Evolutionary conservation across 2,113 vertebrate species (phyloP), one percentile per base, ranked within the genome.

Genomic region (Trachemys scripta): DNA sequence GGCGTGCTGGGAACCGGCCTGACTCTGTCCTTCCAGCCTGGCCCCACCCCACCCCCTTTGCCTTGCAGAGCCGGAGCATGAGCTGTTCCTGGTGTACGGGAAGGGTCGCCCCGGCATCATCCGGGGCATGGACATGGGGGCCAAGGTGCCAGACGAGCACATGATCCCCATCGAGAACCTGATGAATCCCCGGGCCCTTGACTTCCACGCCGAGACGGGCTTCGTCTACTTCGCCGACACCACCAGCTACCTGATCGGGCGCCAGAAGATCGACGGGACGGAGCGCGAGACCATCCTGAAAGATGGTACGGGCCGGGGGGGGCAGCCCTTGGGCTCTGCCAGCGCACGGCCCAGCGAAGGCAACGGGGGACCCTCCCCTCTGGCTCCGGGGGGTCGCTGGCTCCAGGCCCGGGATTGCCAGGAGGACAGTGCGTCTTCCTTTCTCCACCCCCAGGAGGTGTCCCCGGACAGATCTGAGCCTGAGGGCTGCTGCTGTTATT

Each of bases 141-240:
- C 99, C 65, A 99, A 99, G 88, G 99, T 99, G 54, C 99, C 99
- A 0, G 99, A 99, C 0, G 99, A 99, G 95, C 99, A 99, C 98
- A 99, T 99, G 99, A 99, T 99, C 92, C 99, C 99, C 95, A 99
- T 99, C 0, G 99, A 99, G 98, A 99, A 99, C 98, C 98, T 99
- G 59, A 99, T 99, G 99, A 99, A 99, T 94, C 99, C 99, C 11
- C 97, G 99, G 17, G 99, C 99, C 1, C 96, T 99, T 98, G 99
- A 99, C 96, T 99, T 99, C 98, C 99, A 99, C 0, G 99, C 99
- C 0, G 99, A 99, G 95, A 99, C 98, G 0, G 99, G 99, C 91
- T 99, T 99, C 98, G 99, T 99, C 98, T 99, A 99, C 98, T 99
- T 99, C 1, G 99, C 99, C 0, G 99, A 99, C 96, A 99, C 99